A percentile compares a stretch with the other conserved stretches of the same genome.
phyloP scores from a whole-genome alignment of 2,797 vertebrate species.

The Danio jaintianensis region DNA sequence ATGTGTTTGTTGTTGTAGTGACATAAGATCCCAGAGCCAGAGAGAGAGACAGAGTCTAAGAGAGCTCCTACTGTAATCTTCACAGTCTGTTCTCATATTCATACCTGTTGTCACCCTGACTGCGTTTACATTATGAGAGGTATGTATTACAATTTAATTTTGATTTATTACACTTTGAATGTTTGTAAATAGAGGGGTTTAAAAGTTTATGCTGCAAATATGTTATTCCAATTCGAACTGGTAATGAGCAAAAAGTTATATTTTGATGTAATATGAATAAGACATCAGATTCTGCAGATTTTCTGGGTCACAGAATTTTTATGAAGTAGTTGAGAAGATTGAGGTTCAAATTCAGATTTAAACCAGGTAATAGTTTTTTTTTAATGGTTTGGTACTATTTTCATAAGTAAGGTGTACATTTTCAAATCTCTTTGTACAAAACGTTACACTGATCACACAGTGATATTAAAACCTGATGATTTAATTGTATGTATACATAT shows the following conservation, averaged over 20 bases:
- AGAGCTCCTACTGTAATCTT: not conserved
- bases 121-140: constrained; percentile 13
- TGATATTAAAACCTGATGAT: no score
- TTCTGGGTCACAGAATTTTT: not conserved
- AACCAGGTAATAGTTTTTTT: no score
- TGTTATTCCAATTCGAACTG: not conserved
- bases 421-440: no score
- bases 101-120: not conserved
- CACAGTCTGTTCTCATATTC: constrained; percentile 5
- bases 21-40: constrained; percentile 47
- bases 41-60: constrained; percentile 15
- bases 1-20: constrained; percentile 43
- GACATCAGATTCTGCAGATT: not conserved
- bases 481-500: no score
- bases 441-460: no score
- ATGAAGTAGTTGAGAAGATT: no score
- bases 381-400: no score
- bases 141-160: not conserved
- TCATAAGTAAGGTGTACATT: no score
- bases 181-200: not conserved
- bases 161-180: not conserved
- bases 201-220: not conserved
- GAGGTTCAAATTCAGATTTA: no score
- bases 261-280: not conserved
- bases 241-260: not conserved